These are phyloP conservation scores for Sebastes steindachneri DNA, from an alignment of 2,797 vertebrate genomes.

Conservation along the genomic window DNA sequence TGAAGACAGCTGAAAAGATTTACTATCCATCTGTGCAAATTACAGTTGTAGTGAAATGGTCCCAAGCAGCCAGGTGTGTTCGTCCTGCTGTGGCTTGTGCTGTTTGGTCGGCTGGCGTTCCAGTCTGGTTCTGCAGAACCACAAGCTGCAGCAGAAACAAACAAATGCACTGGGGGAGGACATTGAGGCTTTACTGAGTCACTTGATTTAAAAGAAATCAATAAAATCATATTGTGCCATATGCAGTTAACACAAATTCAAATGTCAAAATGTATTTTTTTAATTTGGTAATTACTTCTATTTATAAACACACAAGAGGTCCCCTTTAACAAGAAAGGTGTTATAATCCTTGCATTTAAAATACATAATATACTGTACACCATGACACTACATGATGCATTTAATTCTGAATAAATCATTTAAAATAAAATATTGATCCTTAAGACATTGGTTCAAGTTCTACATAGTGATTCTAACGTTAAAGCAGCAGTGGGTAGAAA, in stretches of 20 bases:
- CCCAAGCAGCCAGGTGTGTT: background rate
- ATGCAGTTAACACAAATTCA: background rate
- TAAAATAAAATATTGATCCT: no score
- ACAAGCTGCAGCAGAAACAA: background rate
- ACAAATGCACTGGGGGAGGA: background rate
- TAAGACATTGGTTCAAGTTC: no score
- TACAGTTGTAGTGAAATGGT: background rate
- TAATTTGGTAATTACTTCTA: no score
- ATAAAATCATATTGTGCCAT: background rate
- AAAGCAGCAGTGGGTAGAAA: no score
- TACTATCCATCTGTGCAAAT: conserved; percentile 37
- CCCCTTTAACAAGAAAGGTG: background rate
- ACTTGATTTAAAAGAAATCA: background rate
- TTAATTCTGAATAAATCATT: no score
- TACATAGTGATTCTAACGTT: no score
- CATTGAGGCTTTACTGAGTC: background rate
- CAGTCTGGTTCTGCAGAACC: background rate
- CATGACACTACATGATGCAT: no score
- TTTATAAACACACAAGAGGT: background rate
- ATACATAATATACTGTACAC: no score
- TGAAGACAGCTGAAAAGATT: background rate
- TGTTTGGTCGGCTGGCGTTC: background rate
- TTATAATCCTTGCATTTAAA: no score
- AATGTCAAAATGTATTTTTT: no score
- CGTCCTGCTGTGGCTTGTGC: background rate